Evolutionary conservation across 2,888 invertebrate genomes (phyloP), one percentile per base, ranked within the genome.

Genomic region (Caenorhabditis becei): DNA sequence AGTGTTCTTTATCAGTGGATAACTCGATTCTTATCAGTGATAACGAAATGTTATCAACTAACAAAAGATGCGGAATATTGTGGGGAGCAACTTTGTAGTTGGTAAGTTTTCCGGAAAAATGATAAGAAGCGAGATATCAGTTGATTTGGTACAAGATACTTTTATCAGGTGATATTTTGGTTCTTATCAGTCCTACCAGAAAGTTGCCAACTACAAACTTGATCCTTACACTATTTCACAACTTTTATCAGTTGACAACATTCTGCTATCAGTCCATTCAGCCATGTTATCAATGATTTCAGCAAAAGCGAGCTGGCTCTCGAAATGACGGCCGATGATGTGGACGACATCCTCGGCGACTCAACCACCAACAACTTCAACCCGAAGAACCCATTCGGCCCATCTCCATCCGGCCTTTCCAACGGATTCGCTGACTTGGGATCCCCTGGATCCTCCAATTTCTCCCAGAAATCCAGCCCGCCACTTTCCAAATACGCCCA

Each of bases 321-420:
- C 14, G 75, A 80, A 23, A 80, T 80, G 80, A 70, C 80, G 1
- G 63, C 75, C 4, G 80, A 80, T 23, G 80, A 80, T 20, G 58
- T 80, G 11, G 80, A 80, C 24, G 61, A 65, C 44, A 75, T 80
- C 23, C 66, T 80, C 37, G 80, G 80, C 16, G 79, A 67, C n/a
- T 62, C 77, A 14, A n/a, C 53, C 10, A n/a, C 47, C 26, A 28
- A 44, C 8, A 65, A 54, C 23, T 80, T 75, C 70, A 80, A 80
- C 23, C 80, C 80, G 14, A 75, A 80, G 10, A 69, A 80, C 47
- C 80, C 80, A 32, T 80, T 80, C 62, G 75, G 74, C 4, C 75
- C 80, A 11, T 80, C 80, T 0, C 70, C 75, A n/a, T 75, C 79
- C 1, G 41, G 56, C 11, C 37, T 71, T 2, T 62, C 71, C 4